Percentiles rank a stretch among this genome's conserved stretches.
These are phyloP conservation scores for Serrognathus titanus DNA, from an alignment of 2,888 invertebrate genomes.

Conservation along the genomic window DNA sequence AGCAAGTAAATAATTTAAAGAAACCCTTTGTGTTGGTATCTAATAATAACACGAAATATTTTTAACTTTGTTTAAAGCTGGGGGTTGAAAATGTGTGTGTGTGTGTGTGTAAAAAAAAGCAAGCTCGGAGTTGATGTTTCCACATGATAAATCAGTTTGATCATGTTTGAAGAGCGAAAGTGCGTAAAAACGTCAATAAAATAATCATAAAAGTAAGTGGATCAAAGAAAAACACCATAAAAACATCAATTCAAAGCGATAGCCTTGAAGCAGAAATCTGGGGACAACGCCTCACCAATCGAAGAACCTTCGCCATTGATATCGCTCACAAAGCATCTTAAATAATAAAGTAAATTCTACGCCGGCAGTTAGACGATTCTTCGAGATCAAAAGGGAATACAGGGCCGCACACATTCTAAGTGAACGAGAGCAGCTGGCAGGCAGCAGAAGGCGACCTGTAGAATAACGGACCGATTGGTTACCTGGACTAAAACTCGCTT, in stretches of 20 bases:
- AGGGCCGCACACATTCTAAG: constrained; percentile 9
- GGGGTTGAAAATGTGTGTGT: no score
- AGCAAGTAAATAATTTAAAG: no score
- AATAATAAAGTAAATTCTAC: not conserved
- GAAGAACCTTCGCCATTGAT: not conserved
- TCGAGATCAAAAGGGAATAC: not conserved
- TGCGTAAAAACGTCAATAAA: constrained; percentile 1
- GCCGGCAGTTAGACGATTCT: constrained; percentile 4
- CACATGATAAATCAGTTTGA: not conserved
- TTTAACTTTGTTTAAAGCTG: no score
- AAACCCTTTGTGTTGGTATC: no score
- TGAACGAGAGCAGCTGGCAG: not conserved
- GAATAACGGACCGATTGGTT: constrained; percentile 14
- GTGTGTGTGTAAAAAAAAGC: no score
- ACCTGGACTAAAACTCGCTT: constrained; percentile 17
- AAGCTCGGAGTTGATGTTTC: no score
- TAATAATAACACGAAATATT: no score
- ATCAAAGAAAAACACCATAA: not conserved
- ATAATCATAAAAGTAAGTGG: constrained; percentile 1
- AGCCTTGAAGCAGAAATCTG: not conserved
- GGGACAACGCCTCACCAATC: constrained; percentile 1
- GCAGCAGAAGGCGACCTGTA: constrained; percentile 13
- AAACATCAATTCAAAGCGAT: not conserved
- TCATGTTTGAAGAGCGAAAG: not conserved
- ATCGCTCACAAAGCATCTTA: not conserved